Conservation (phyloP, 1,140 invertebrate species). For the Conus betulinus region DNA sequence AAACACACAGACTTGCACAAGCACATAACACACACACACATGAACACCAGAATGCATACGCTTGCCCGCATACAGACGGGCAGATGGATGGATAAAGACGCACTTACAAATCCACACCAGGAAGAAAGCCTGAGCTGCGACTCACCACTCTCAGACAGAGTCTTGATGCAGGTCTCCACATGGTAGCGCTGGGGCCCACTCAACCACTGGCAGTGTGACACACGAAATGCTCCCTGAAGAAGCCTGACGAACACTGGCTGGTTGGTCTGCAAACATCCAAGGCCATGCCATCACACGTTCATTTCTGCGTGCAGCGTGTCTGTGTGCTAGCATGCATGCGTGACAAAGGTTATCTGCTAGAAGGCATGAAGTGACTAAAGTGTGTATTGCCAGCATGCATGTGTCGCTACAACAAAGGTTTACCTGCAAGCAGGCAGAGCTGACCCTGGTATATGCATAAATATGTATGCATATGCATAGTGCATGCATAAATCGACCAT, state of each 20-base stretch:
- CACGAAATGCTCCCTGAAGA: constrained; percentile 91
- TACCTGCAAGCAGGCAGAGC: too few relatives aligned
- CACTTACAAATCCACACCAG: not conserved
- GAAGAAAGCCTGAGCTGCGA: not conserved
- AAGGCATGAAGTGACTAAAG: too few relatives aligned
- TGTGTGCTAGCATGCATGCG: too few relatives aligned
- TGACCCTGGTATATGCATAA: too few relatives aligned
- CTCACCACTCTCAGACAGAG: constrained; percentile 91
- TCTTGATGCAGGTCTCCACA: constrained; percentile 96
- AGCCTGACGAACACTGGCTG: constrained; percentile 96
- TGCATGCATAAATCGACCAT: too few relatives aligned
- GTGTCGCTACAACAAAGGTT: too few relatives aligned
- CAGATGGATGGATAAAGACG: not conserved
- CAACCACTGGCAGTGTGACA: constrained; percentile 94
- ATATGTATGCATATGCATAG: too few relatives aligned
- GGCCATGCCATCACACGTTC: not conserved
- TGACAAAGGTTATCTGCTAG: too few relatives aligned
- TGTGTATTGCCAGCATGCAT: too few relatives aligned
- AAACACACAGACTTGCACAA: too few relatives aligned
- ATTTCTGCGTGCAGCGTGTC: too few relatives aligned
- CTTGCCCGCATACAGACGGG: not conserved
- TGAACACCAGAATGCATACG: not conserved
- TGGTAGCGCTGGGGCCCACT: constrained; percentile 90
- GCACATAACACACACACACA: too few relatives aligned
- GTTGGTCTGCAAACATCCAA: constrained; percentile 82